These are phyloP conservation scores for Atherix ibis DNA, from an alignment of 2,888 invertebrate species.

Conservation along the genomic window DNA sequence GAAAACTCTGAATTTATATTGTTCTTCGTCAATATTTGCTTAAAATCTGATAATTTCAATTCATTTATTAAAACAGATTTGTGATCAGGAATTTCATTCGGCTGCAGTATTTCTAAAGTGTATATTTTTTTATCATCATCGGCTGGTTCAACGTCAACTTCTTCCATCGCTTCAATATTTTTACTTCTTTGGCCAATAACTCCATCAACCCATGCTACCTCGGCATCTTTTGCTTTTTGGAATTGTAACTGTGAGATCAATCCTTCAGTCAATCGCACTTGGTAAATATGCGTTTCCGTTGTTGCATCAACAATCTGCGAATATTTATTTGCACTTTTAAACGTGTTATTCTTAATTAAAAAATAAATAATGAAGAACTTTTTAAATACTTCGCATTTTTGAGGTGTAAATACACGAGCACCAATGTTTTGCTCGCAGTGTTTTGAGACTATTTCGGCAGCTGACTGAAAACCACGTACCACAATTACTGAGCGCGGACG, in stretches of 20 bases:
- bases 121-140: slow-evolving; percentile 42
- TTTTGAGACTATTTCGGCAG: slow-evolving; percentile 50
- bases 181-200: slow-evolving; percentile 48
- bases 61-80: slow-evolving; percentile 85
- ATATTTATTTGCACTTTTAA: not conserved
- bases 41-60: slow-evolving; percentile 81
- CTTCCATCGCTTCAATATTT: slow-evolving; percentile 35
- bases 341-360: not conserved
- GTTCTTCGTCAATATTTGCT: slow-evolving; percentile 56
- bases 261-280: slow-evolving; percentile 85
- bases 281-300: slow-evolving; percentile 95
- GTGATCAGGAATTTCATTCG: slow-evolving; percentile 45
- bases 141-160: slow-evolving; percentile 18
- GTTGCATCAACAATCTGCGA: slow-evolving; percentile 67
- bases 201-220: slow-evolving; percentile 93
- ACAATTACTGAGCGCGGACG: slow-evolving; percentile 68
- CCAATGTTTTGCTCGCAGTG: slow-evolving; percentile 53
- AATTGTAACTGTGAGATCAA: slow-evolving; percentile 76
- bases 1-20: slow-evolving; percentile 76
- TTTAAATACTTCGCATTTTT: slow-evolving; percentile 59
- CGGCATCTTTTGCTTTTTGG: slow-evolving; percentile 71
- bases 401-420: slow-evolving; percentile 68
- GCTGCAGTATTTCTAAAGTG: slow-evolving; percentile 48
- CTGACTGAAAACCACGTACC: slow-evolving; percentile 54
- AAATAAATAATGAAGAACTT: too few relatives aligned